Conservation (phyloP, 37 sponge, comb jelly and placozoan species). For the Ianthella basta region DNA sequence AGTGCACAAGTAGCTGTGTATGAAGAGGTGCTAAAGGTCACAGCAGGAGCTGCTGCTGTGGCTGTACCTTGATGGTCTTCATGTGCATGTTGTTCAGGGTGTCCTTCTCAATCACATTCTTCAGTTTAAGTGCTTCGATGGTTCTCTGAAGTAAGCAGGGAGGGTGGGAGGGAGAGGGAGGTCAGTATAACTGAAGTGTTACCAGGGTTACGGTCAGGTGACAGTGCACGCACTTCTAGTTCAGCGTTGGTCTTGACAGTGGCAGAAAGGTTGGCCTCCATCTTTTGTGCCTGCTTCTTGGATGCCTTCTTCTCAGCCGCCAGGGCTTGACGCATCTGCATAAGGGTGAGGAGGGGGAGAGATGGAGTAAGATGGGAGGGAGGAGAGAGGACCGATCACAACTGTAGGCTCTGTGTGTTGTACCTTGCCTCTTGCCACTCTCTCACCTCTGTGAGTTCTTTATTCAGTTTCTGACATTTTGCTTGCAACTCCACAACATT, state of each 20-base stretch:
- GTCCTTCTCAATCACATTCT: constrained; percentile 72
- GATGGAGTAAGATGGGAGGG: too few relatives aligned
- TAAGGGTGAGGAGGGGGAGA: background rate
- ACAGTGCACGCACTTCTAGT: constrained; percentile 50
- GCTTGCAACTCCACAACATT: constrained; percentile 43
- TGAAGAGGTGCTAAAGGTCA: background rate
- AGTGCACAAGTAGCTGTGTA: too few relatives aligned
- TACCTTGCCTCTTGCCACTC: background rate
- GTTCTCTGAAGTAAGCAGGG: constrained; percentile 55
- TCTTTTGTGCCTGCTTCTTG: constrained; percentile 30
- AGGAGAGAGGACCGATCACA: too few relatives aligned
- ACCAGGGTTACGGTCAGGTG: too few relatives aligned
- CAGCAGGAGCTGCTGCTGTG: background rate
- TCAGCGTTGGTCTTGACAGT: constrained; percentile 62
- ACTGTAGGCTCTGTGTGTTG: too few relatives aligned
- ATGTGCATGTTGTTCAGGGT: constrained; percentile 81
- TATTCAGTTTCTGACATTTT: constrained; percentile 54
- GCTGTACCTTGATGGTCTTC: constrained; percentile 70
- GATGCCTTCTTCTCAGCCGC: constrained; percentile 41
- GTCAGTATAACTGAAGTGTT: background rate
- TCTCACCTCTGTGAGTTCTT: constrained; percentile 56
- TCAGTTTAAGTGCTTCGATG: constrained; percentile 70
- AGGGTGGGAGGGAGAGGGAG: background rate
- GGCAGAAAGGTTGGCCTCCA: constrained; percentile 63
- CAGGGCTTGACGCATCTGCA: constrained; percentile 11